Conservation (phyloP, 2,888 invertebrate genomes). For the Thereva unica region DNA sequence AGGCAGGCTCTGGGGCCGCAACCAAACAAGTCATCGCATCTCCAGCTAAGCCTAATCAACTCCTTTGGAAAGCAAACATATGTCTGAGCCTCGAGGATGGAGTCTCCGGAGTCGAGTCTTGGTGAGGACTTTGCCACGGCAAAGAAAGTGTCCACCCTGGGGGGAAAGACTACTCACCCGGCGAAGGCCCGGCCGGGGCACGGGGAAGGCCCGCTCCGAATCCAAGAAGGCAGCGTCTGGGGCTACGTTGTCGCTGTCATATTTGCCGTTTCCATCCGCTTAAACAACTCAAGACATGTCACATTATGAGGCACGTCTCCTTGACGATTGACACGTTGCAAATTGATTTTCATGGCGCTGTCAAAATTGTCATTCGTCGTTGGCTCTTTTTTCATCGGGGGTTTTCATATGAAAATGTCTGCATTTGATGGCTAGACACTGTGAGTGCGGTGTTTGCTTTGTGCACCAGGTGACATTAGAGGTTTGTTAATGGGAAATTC, state of each 20-base stretch:
- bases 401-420: conserved; percentile 24
- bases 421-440: conserved; percentile 12
- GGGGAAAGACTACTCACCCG: neutral
- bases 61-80: conserved; percentile 28
- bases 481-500: conserved; percentile 21
- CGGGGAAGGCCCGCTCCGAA: neutral
- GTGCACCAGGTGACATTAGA: conserved; percentile 29
- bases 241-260: conserved; percentile 25
- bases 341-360: conserved; percentile 53
- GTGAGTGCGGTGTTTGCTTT: conserved; percentile 19
- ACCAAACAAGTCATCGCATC: conserved; percentile 28
- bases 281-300: conserved; percentile 28
- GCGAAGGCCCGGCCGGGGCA: neutral
- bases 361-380: conserved; percentile 47
- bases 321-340: conserved; percentile 51
- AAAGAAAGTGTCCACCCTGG: neutral
- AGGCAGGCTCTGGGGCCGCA: conserved; percentile 3
- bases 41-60: conserved; percentile 35
- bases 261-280: conserved; percentile 26
- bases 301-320: conserved; percentile 31
- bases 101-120: conserved; percentile 6
- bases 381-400: conserved; percentile 24
- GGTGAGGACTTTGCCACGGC: neutral
- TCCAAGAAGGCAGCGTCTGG: conserved; percentile 8
- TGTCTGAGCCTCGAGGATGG: conserved; percentile 15